A percentile compares a stretch with the other conserved stretches of the same genome.
Evolutionary conservation across 2,888 invertebrate genomes (phyloP).

Genomic region (Noctua pronuba): DNA sequence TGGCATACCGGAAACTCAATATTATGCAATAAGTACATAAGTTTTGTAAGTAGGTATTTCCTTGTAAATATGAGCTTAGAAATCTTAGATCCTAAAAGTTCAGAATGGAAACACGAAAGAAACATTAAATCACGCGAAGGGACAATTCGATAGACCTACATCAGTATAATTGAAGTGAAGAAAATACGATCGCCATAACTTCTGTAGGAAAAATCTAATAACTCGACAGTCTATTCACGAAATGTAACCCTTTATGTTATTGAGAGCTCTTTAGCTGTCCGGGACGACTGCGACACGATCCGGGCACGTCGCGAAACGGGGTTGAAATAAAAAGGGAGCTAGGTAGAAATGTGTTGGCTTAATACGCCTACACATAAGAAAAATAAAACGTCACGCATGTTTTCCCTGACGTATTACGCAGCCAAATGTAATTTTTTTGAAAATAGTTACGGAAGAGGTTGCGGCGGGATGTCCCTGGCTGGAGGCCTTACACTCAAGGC

Average conservation of each 20-base stretch:
- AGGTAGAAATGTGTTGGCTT: neutral
- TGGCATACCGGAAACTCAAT: neutral
- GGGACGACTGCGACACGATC: conserved; percentile 53
- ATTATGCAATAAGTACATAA: neutral
- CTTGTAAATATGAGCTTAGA: neutral
- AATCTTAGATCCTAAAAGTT: neutral
- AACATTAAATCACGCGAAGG: conserved; percentile 52
- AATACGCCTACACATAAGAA: neutral
- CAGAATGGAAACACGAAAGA: neutral
- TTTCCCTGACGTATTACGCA: neutral
- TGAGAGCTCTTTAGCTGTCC: conserved; percentile 23
- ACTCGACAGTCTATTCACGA: conserved; percentile 62
- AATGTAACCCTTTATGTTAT: conserved; percentile 64
- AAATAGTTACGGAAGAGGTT: neutral
- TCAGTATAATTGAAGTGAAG: conserved; percentile 57
- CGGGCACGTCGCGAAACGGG: neutral
- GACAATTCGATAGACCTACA: conserved; percentile 54
- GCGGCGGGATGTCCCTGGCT: too few species aligned
- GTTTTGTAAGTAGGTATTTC: neutral
- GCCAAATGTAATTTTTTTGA: neutral
- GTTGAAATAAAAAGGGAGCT: neutral
- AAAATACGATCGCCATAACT: conserved; percentile 62
- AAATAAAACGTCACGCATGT: neutral
- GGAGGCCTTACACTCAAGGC: too few species aligned
- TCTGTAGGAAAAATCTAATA: conserved; percentile 65